Percentiles rank a stretch among this genome's conserved stretches.
Conservation (phyloP, 2,113 vertebrate genomes). For the Vimba vimba region DNA sequence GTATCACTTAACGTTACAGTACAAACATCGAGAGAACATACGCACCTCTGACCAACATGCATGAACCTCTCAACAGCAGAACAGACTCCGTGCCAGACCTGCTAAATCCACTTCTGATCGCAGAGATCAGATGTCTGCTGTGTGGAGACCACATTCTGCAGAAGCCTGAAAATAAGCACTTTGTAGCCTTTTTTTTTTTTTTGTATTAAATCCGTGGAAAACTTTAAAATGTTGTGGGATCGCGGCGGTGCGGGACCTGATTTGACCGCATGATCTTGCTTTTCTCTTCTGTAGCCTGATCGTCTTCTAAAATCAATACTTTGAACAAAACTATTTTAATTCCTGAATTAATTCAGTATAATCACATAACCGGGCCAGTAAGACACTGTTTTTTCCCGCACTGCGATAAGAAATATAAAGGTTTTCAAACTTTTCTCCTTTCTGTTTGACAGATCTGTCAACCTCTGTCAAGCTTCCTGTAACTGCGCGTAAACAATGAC, state of each 20-base stretch:
- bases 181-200: no score
- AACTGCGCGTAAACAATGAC: conserved; percentile 15
- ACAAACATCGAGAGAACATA: background rate
- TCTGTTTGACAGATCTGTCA: background rate
- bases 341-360: background rate
- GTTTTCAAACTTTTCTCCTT: background rate
- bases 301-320: conserved; percentile 1
- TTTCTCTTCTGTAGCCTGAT: conserved; percentile 1
- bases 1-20: background rate
- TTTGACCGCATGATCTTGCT: conserved; percentile 14
- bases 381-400: background rate
- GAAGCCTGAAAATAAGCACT: background rate
- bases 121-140: background rate
- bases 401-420: background rate
- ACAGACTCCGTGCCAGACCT: background rate
- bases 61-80: conserved; percentile 22
- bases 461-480: conserved; percentile 36
- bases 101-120: background rate
- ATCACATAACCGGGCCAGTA: background rate
- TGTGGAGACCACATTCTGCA: background rate
- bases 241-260: background rate
- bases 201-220: background rate
- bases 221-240: conserved; percentile 1
- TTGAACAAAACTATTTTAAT: background rate
- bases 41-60: conserved; percentile 59